Base-by-base conservation (phyloP, 2,113 vertebrate genomes). In the Mustela lutreola region DNA sequence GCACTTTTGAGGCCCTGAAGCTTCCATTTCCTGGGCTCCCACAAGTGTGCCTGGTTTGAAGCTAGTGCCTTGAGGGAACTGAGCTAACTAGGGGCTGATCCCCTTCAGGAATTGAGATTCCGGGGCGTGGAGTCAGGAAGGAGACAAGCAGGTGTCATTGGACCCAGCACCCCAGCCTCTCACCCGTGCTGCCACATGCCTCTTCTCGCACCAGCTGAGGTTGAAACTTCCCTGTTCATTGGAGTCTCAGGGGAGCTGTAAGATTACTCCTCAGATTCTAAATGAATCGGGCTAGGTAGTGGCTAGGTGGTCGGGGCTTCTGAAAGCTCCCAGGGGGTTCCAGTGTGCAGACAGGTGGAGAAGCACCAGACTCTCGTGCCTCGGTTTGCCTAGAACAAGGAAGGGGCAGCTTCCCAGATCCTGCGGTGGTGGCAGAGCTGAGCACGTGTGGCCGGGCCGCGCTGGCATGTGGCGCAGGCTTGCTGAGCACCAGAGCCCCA, bases 61-160 rank as follows among this genome's bases (percentile, higher is more conserved):
- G n/a, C 19, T 87, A n/a, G 80, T 76, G 22, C 70, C 50, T 84
- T 78, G 58, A 95, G 71, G 80, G 48, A 95, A 73, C 42, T 63
- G 45, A 7, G 33, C 12, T 39, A 39, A 36, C 42, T 82, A 36
- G 67, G 33, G 24, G 9, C 24, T 48, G 58, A 15, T 65, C 11
- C 14, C 4, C 26, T 82, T 63, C n/a, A 91, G 70, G 70, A 92
- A 75, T 36, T 80, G 45, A 31, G 65, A 53, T 80, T 88, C 7
- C 5, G 12, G 48, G 16, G 65, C 2, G 15, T 78, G 28, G 12
- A 22, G 15, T 36, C 4, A 28, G 76, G 28, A 63, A n/a, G 71
- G 36, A 71, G 83, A 63, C 4, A n/a, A 53, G 8, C 4, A 31
- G 53, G 11, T 90, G 11, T 31, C 4, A 50, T 42, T 65, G 60